Percentiles rank a stretch among this genome's conserved stretches.
phyloP scores from a whole-genome alignment of 1,140 invertebrate species.

The Oppia nitens region DNA sequence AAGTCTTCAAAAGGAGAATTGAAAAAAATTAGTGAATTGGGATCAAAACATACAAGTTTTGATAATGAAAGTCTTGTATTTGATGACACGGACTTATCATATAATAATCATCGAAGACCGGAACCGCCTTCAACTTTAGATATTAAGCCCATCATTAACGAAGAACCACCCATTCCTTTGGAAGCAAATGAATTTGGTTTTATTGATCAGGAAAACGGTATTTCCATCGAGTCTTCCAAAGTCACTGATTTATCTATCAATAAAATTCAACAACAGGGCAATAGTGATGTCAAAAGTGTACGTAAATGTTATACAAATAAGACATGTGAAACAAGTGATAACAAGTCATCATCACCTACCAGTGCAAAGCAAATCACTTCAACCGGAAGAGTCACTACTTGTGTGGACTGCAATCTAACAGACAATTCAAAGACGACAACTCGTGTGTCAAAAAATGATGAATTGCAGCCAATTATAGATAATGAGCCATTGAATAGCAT shows the following conservation, averaged over 20 bases:
- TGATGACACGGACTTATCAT: not conserved
- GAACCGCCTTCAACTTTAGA: not conserved
- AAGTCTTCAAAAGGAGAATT: not conserved
- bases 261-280: not conserved
- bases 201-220: constrained; percentile 6
- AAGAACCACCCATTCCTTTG: not conserved
- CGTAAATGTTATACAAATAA: no score
- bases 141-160: not conserved
- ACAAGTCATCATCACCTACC: not conserved
- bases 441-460: constrained; percentile 10
- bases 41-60: not conserved
- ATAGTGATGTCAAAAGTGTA: not conserved
- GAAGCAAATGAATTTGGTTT: not conserved
- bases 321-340: not conserved
- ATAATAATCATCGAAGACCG: not conserved
- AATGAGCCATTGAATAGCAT: not conserved
- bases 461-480: constrained; percentile 10
- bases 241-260: not conserved
- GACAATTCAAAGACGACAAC: constrained; percentile 20
- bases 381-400: not conserved
- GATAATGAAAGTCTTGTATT: not conserved
- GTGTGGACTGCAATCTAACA: not conserved
- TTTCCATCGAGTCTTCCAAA: not conserved
- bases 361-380: not conserved
- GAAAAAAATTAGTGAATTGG: not conserved